Percentiles rank a stretch among this genome's conserved stretches.
Conservation (phyloP, 2,113 vertebrate genomes). For the Gambusia affinis region DNA sequence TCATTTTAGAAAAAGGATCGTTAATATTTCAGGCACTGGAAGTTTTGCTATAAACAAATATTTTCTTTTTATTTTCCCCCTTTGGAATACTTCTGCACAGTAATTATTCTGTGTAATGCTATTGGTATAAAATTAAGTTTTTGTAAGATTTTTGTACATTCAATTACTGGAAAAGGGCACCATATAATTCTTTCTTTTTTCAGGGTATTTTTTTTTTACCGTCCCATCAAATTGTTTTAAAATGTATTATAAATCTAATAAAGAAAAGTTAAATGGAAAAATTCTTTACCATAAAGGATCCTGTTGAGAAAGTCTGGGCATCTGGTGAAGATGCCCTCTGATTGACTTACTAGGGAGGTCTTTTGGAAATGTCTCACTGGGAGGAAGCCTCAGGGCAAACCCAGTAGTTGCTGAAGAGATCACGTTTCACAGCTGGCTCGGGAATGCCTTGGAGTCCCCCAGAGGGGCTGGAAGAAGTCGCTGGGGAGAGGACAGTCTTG, state of each 20-base stretch:
- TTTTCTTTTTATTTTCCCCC: no score
- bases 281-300: background rate
- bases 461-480: background rate
- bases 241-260: background rate
- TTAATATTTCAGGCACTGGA: no score
- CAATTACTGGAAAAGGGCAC: no score
- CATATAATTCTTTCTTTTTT: no score
- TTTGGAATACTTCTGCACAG: no score
- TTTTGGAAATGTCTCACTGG: background rate
- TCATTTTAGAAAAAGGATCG: no score
- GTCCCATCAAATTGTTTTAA: background rate
- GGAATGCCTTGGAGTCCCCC: background rate
- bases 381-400: background rate
- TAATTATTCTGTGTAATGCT: background rate
- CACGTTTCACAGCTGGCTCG: background rate
- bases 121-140: no score
- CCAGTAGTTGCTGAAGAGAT: background rate
- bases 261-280: background rate
- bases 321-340: background rate
- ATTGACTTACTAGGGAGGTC: background rate
- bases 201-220: no score
- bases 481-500: background rate
- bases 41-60: no score
- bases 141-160: no score
- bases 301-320: background rate